These are phyloP conservation scores for Castor canadensis DNA, from an alignment of 2,113 vertebrate species.

Conservation along the genomic window DNA sequence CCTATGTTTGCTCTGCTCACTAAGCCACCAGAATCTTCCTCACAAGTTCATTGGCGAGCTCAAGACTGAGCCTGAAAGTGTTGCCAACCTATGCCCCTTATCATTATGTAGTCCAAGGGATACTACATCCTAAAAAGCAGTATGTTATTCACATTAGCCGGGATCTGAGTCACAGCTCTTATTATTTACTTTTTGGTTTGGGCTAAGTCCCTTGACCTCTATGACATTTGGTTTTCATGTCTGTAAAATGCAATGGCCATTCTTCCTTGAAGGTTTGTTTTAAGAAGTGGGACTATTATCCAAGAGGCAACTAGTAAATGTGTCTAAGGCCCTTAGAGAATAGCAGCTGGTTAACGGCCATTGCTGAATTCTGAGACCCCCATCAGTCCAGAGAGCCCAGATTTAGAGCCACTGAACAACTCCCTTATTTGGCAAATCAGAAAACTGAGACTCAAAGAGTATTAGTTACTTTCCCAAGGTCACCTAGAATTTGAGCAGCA, in stretches of 20 bases:
- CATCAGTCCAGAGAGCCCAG: neutral
- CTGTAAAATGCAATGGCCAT: neutral
- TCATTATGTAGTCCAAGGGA: neutral
- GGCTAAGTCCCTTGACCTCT: neutral
- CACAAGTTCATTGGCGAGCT: neutral
- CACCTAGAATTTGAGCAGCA: neutral
- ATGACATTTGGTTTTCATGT: neutral
- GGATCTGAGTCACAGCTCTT: neutral
- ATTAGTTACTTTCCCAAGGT: neutral
- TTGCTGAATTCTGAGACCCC: neutral
- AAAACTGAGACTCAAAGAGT: neutral
- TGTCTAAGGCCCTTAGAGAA: neutral
- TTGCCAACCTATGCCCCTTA: rapidly evolving
- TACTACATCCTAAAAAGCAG: neutral
- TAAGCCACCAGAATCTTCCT: neutral
- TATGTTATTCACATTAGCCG: neutral
- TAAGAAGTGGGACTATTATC: neutral
- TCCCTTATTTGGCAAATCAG: neutral
- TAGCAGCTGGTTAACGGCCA: neutral
- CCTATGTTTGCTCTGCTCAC: neutral
- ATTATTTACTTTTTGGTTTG: neutral
- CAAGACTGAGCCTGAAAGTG: neutral
- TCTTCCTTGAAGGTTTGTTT: neutral
- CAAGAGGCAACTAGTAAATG: neutral
- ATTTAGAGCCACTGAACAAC: neutral